Percentiles rank a stretch among this genome's conserved stretches.
Conservation (phyloP, 1,140 invertebrate species). For the Tetragnatha versicolor region DNA sequence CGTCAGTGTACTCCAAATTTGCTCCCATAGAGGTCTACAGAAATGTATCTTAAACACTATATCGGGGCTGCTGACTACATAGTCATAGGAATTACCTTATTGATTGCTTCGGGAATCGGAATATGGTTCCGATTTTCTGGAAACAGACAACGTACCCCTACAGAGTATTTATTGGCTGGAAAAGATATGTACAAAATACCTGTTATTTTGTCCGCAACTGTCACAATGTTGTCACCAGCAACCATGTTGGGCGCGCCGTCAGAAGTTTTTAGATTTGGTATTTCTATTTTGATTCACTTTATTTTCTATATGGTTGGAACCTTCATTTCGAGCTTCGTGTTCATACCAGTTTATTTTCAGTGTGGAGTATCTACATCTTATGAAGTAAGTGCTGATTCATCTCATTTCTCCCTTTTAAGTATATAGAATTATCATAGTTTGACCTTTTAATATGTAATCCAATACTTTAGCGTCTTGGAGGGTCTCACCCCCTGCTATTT, state of each 20-base stretch:
- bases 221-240: constrained; percentile 68
- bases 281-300: constrained; percentile 56
- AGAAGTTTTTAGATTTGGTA: constrained; percentile 61
- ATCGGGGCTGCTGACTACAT: not conserved
- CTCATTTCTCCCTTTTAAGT: no score
- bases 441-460: no score
- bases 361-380: constrained; percentile 87
- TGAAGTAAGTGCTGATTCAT: no score
- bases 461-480: no score
- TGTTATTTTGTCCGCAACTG: constrained; percentile 79
- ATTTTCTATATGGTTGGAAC: constrained; percentile 70
- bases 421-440: no score
- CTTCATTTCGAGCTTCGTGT: constrained; percentile 80
- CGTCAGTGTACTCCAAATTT: no score
- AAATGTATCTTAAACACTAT: not conserved
- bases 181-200: constrained; percentile 67
- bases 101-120: not conserved
- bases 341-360: constrained; percentile 88
- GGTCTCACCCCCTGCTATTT: no score
- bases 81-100: not conserved
- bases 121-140: not conserved
- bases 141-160: not conserved
- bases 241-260: constrained; percentile 64
- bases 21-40: no score
- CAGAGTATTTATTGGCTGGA: not conserved